Conservation (phyloP, 2,888 invertebrate species). For the Arrhopalites spinosus region DNA sequence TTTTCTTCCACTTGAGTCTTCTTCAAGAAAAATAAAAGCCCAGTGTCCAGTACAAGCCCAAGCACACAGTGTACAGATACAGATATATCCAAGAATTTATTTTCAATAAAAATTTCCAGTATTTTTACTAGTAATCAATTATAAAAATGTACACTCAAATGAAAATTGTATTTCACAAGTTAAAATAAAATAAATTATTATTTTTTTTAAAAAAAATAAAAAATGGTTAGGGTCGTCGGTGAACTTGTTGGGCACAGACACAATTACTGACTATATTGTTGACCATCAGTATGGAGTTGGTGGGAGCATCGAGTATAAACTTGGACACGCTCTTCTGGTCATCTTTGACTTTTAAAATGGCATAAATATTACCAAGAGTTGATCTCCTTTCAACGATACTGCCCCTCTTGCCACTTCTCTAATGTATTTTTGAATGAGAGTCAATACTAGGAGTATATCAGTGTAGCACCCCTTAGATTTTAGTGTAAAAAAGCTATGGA, state of each 20-base stretch:
- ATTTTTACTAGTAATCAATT: no score
- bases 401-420: slow-evolving; percentile 2
- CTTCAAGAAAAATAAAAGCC: neutral
- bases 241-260: slow-evolving; percentile 36
- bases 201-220: neutral
- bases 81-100: no score
- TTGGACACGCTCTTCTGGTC: slow-evolving; percentile 48
- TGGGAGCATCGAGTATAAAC: neutral
- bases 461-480: no score
- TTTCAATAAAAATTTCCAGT: no score
- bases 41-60: neutral
- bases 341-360: slow-evolving; percentile 40
- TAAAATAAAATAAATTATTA: no score
- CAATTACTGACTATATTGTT: slow-evolving; percentile 34
- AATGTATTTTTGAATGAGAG: no score
- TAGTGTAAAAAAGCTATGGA: no score
- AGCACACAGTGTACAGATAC: no score
- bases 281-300: no score
- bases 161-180: no score
- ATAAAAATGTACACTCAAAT: no score
- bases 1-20: neutral
- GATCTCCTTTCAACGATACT: slow-evolving; percentile 31
- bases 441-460: neutral
- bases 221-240: no score
- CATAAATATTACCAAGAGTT: slow-evolving; percentile 36